phyloP scores from a whole-genome alignment of 2,113 vertebrate genomes.

The Hemicordylus capensis region DNA sequence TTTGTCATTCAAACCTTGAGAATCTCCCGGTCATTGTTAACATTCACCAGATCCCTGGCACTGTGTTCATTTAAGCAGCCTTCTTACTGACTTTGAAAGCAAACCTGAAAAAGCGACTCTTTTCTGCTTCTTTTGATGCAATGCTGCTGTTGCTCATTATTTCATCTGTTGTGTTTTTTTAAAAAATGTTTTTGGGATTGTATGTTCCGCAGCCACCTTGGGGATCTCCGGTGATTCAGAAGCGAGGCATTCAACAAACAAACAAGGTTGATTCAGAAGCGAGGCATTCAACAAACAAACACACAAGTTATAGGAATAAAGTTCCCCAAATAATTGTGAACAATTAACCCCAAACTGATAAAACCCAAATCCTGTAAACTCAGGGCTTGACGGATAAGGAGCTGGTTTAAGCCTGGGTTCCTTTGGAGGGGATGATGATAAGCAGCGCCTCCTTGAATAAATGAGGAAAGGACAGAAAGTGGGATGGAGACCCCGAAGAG shows the following conservation, averaged over 20 bases:
- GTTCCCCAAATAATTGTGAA: background rate
- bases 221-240: too few relatives aligned
- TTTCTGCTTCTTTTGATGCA: too few relatives aligned
- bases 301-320: background rate
- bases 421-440: slow-evolving; percentile 42
- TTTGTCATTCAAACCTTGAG: background rate
- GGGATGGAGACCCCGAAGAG: slow-evolving; percentile 18
- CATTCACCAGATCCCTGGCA: background rate
- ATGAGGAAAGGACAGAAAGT: slow-evolving; percentile 26
- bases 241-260: too few relatives aligned
- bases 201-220: too few relatives aligned
- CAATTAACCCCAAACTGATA: background rate
- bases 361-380: background rate
- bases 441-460: slow-evolving; percentile 45
- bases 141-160: too few relatives aligned
- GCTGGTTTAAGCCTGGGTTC: slow-evolving; percentile 14
- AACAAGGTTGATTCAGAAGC: too few relatives aligned
- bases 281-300: too few relatives aligned
- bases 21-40: background rate
- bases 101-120: too few relatives aligned
- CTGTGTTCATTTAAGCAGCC: too few relatives aligned
- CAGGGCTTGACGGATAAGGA: background rate
- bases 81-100: too few relatives aligned
- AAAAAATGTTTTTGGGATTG: too few relatives aligned
- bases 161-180: too few relatives aligned